Evolutionary conservation across 2,113 vertebrate genomes (phyloP).

Genomic region (Melanotaenia duboulayi): DNA sequence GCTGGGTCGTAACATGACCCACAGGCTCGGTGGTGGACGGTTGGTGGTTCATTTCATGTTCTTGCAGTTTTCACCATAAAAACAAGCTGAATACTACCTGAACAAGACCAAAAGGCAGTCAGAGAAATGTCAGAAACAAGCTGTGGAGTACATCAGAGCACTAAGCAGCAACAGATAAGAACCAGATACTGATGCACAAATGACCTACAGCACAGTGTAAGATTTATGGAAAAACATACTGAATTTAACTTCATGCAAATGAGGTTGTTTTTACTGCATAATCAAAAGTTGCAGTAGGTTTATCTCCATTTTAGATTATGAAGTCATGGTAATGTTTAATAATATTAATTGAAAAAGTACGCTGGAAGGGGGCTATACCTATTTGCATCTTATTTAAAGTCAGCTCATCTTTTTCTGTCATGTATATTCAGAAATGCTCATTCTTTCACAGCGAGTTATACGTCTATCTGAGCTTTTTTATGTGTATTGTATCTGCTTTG

Average conservation of each 20-base stretch:
- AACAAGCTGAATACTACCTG: no score
- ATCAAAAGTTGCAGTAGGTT: background rate
- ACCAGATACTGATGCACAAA: no score
- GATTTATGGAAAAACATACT: no score
- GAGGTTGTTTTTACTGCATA: background rate
- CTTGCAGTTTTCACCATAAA: no score
- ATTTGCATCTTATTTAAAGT: slow-evolving; percentile 4
- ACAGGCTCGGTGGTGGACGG: no score
- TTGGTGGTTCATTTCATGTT: no score
- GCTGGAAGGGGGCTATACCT: background rate
- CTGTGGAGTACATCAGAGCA: background rate
- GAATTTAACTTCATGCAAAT: no score
- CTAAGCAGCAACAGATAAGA: background rate
- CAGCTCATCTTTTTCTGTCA: background rate
- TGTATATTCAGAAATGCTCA: slow-evolving; percentile 23
- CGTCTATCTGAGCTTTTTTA: slow-evolving; percentile 29
- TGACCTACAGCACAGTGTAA: no score
- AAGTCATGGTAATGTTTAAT: background rate
- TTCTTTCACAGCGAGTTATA: background rate
- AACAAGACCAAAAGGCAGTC: no score
- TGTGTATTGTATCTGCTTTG: slow-evolving; percentile 34
- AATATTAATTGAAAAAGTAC: background rate
- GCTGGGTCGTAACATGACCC: no score
- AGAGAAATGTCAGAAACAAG: background rate
- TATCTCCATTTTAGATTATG: background rate